These are phyloP conservation scores for Mesoligia furuncula DNA, from an alignment of 2,888 invertebrate species.

Conservation along the genomic window DNA sequence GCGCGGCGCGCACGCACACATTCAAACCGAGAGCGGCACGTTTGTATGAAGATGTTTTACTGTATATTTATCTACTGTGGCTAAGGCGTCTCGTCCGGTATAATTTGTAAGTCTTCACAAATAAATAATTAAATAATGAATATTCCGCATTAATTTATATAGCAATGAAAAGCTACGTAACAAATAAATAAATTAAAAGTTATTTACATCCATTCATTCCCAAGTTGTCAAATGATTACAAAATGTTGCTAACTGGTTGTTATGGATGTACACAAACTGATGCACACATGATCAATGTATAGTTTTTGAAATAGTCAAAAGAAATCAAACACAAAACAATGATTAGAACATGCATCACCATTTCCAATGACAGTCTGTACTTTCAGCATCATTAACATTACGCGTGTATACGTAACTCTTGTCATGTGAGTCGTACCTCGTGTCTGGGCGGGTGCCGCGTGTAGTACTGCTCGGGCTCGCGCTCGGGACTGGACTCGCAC, in stretches of 20 bases:
- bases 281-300: neutral
- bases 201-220: neutral
- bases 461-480: constrained; percentile 73
- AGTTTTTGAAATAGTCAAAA: too few species aligned
- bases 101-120: neutral
- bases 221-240: neutral
- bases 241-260: neutral
- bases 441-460: constrained; percentile 29
- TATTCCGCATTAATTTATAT: neutral
- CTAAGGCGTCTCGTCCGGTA: neutral
- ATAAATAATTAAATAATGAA: neutral
- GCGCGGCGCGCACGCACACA: too few species aligned
- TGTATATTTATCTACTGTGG: too few species aligned
- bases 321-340: constrained; percentile 1
- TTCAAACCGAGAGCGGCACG: too few species aligned
- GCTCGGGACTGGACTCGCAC: constrained; percentile 84
- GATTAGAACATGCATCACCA: constrained; percentile 1
- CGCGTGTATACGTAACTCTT: constrained; percentile 7
- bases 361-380: neutral
- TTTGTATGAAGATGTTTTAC: too few species aligned
- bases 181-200: neutral
- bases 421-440: constrained; percentile 19
- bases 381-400: neutral
- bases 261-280: neutral
- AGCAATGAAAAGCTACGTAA: constrained; percentile 1